phyloP scores from a whole-genome alignment of 30 jellyfish, hydroid and myxozoan genomes.

The Catostylus mosaicus region DNA sequence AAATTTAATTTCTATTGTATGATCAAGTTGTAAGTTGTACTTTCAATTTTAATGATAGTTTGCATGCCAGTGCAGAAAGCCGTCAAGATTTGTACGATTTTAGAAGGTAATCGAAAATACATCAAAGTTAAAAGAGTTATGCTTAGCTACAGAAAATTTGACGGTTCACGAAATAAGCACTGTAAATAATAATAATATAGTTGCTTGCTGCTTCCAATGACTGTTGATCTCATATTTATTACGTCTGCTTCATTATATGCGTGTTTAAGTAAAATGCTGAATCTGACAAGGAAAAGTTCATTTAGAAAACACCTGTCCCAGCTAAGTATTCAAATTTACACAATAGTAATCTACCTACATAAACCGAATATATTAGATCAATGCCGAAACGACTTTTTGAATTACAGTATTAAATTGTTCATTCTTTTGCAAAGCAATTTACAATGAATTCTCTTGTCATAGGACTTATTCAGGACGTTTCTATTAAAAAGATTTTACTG shows the following conservation, averaged over 20 bases:
- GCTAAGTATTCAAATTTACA: constrained; percentile 2
- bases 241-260: constrained; percentile 5
- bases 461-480: constrained; percentile 25
- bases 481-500: constrained; percentile 22
- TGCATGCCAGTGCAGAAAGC: no score
- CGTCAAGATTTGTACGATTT: no score
- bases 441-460: constrained; percentile 35
- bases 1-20: no score
- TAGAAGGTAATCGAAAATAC: no score
- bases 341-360: constrained; percentile 39
- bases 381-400: constrained; percentile 43
- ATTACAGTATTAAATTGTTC: constrained; percentile 36
- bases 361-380: constrained; percentile 47
- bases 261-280: constrained; percentile 20
- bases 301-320: constrained; percentile 38
- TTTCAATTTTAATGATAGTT: no score
- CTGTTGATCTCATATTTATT: constrained; percentile 23
- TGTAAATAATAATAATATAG: not conserved
- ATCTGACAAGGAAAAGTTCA: constrained; percentile 27
- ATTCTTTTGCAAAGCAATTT: constrained; percentile 40
- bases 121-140: no score
- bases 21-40: no score
- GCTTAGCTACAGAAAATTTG: not conserved
- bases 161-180: not conserved
- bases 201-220: not conserved